Base-by-base conservation (phyloP, 2,888 invertebrate genomes). In the Oscheius myriophilus region DNA sequence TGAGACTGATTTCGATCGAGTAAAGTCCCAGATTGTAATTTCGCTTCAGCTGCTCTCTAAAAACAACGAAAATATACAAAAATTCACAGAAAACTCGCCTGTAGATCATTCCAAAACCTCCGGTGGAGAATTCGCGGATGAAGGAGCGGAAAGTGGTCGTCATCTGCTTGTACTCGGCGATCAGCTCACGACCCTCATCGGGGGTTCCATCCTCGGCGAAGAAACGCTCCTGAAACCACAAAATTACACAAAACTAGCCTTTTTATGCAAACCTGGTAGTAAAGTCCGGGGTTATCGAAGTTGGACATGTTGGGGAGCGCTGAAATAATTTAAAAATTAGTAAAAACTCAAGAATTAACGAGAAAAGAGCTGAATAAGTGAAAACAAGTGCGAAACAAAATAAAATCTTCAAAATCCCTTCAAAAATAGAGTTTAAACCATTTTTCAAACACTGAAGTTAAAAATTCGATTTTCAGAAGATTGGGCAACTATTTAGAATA, bases 141-240 rank as follows among this genome's bases (percentile, higher is more conserved):
- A 98, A 98, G 79, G 96, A 94, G 87, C 95, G 95, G 84, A 96
- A 96, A 83, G 93, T 92, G 84, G 92, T 93, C 87, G 96, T 96
- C 0, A 92, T 89, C 33, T 81, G 72, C 57, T 82, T 82, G 71
- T 84, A 86, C 55, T 86, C 86, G 39, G 78, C 80, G 26, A 86
- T 81, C 43, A 77, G 43, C 63, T 82, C 80, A 25, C 79, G 79
- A 16, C 84, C 86, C 41, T 78, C 82, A 68, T 86, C 86, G 12
- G 75, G 75, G 21, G 75, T 69, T 16, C 81, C 83, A 57, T 86
- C 86, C 58, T 82, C 77, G 39, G 79, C 81, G 69, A 81, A 82
- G 67, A 81, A 78, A 23, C 80, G 78, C 62, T 82, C 83, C 76
- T 80, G 63, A 57, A 67, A 59, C n/a, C 4, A 42, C 3, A 26